phyloP scores from a whole-genome alignment of 2,113 vertebrate genomes.

The Pelecanoides urinatrix region DNA sequence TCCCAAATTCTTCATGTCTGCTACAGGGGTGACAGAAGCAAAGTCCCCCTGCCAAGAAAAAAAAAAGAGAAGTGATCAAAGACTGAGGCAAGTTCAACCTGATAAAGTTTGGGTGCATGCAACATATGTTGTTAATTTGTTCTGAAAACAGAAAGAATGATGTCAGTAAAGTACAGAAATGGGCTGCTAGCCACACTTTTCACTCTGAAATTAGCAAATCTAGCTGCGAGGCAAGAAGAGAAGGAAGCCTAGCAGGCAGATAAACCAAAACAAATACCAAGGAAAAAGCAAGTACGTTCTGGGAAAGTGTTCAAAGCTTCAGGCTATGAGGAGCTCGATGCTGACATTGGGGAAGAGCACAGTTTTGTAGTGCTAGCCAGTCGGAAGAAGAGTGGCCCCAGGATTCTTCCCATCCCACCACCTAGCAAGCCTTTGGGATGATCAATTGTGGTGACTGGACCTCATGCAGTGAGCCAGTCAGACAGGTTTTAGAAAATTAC shows the following conservation, averaged over 20 bases:
- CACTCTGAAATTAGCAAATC: neutral
- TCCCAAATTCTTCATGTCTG: neutral
- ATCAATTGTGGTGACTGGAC: neutral
- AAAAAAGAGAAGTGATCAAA: neutral
- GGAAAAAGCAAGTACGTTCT: neutral
- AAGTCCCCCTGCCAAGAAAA: neutral
- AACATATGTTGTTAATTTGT: neutral
- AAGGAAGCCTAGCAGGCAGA: neutral
- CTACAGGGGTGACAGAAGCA: neutral
- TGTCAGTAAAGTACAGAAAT: neutral
- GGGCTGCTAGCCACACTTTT: neutral
- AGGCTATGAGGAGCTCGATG: neutral
- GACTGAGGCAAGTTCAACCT: neutral
- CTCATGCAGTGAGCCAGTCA: neutral
- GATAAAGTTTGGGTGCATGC: neutral
- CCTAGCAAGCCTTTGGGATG: neutral
- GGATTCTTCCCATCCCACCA: accelerated
- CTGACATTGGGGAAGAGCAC: neutral
- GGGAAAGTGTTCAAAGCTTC: neutral
- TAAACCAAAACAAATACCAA: neutral
- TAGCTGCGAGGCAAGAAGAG: neutral
- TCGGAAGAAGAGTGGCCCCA: neutral
- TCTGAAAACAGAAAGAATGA: neutral
- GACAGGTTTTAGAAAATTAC: neutral
- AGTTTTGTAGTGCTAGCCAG: neutral